Conservation (phyloP, 2,113 vertebrate species). For the Colossoma macropomum region DNA sequence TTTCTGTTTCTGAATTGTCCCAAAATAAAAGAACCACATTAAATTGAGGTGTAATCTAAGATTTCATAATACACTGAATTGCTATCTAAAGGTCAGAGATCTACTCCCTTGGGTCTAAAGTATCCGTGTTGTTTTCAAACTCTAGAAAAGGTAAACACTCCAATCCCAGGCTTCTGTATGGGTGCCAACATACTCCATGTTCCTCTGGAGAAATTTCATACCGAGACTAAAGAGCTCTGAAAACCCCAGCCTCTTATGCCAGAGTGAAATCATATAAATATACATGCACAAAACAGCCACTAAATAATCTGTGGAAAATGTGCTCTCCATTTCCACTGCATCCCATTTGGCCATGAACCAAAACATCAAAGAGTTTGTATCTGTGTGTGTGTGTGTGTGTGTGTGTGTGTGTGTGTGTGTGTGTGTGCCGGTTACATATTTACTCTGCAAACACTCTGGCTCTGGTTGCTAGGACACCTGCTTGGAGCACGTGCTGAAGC, state of each 20-base stretch:
- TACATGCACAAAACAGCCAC: slow-evolving; percentile 37
- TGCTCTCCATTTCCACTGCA: slow-evolving; percentile 32
- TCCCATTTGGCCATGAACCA: slow-evolving; percentile 7
- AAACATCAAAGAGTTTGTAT: slow-evolving; percentile 33
- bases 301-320: slow-evolving; percentile 11
- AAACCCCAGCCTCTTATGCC: not conserved
- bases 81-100: not conserved
- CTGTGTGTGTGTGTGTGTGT: not conserved
- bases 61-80: too few relatives aligned
- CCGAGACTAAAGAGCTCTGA: not conserved
- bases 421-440: slow-evolving; percentile 36
- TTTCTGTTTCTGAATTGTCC: too few relatives aligned
- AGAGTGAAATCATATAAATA: slow-evolving; percentile 20
- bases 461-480: slow-evolving; percentile 71
- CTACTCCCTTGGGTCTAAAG: not conserved
- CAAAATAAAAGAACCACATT: too few relatives aligned
- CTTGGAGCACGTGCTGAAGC: slow-evolving; percentile 59
- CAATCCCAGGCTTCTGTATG: not conserved
- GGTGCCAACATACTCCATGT: not conserved
- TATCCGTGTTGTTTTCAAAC: not conserved
- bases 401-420: not conserved
- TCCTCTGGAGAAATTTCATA: not conserved
- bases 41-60: too few relatives aligned
- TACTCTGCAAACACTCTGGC: slow-evolving; percentile 42
- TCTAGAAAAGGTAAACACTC: not conserved